A percentile compares a stretch with the other conserved stretches of the same genome.
phyloP scores from a whole-genome alignment of 30 jellyfish, hydroid and myxozoan species.

The Cassiopea andromeda region DNA sequence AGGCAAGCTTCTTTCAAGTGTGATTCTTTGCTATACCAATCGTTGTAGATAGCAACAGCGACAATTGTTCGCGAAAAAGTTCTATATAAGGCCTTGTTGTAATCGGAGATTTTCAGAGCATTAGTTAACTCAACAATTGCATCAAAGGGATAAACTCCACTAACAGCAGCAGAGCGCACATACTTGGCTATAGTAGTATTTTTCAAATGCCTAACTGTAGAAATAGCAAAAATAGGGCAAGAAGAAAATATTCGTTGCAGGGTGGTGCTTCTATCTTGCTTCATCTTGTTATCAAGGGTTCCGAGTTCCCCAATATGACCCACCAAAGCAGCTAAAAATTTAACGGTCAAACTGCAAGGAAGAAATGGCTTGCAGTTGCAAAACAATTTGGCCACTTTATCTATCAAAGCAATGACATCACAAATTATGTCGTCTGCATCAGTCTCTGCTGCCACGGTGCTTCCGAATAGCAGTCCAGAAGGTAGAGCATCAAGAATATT shows the following conservation, averaged over 20 bases:
- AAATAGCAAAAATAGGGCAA: constrained; percentile 24
- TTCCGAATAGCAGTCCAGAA: constrained; percentile 17
- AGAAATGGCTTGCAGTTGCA: neutral
- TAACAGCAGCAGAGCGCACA: neutral
- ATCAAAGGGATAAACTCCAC: neutral
- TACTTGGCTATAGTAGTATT: neutral
- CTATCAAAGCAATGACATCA: neutral
- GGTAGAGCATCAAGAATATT: constrained; percentile 41
- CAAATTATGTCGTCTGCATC: neutral
- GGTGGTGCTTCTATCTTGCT: neutral
- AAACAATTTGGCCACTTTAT: neutral
- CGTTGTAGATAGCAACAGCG: neutral
- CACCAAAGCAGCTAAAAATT: constrained; percentile 36
- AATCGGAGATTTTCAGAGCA: neutral
- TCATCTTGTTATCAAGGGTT: neutral
- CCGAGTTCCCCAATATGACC: neutral
- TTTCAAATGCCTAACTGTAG: neutral
- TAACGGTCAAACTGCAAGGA: constrained; percentile 20
- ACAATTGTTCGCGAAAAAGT: neutral
- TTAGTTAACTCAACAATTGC: neutral
- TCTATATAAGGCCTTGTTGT: neutral
- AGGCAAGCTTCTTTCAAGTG: neutral
- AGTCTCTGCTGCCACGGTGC: neutral
- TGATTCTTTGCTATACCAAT: neutral
- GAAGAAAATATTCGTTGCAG: constrained; percentile 13